Percentiles rank a stretch among this genome's conserved stretches.
phyloP scores from a whole-genome alignment of 2,888 invertebrate genomes.

The Heliconius erato region DNA sequence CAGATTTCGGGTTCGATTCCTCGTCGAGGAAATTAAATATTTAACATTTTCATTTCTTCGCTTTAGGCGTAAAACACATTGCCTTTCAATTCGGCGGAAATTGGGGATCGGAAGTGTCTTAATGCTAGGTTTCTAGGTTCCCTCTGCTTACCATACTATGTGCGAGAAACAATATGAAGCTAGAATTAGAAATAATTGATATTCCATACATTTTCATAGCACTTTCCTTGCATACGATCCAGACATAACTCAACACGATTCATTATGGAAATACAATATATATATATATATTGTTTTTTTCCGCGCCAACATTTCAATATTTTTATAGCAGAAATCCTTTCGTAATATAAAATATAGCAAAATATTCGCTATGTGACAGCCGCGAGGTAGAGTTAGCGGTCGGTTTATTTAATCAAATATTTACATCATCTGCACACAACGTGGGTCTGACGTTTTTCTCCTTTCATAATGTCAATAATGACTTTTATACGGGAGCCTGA shows the following conservation, averaged over 20 bases:
- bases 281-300: not conserved
- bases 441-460: slow-evolving; percentile 77
- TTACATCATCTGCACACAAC: slow-evolving; percentile 68
- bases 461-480: slow-evolving; percentile 76
- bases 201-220: no score
- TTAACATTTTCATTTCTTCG: no score
- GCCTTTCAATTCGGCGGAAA: no score
- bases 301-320: not conserved
- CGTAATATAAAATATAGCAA: slow-evolving; percentile 23
- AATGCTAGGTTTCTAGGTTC: no score
- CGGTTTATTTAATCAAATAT: slow-evolving; percentile 72
- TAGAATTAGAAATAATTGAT: no score
- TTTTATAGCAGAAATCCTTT: slow-evolving; percentile 13
- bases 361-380: slow-evolving; percentile 33
- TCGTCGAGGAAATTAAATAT: no score
- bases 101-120: no score
- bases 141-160: no score
- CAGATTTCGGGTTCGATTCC: no score
- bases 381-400: slow-evolving; percentile 45
- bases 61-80: no score
- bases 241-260: not conserved
- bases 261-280: not conserved
- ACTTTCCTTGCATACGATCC: not conserved
- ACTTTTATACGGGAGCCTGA: slow-evolving; percentile 58
- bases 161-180: no score